phyloP scores from a whole-genome alignment of 2,888 invertebrate species.

The Mimas tiliae region DNA sequence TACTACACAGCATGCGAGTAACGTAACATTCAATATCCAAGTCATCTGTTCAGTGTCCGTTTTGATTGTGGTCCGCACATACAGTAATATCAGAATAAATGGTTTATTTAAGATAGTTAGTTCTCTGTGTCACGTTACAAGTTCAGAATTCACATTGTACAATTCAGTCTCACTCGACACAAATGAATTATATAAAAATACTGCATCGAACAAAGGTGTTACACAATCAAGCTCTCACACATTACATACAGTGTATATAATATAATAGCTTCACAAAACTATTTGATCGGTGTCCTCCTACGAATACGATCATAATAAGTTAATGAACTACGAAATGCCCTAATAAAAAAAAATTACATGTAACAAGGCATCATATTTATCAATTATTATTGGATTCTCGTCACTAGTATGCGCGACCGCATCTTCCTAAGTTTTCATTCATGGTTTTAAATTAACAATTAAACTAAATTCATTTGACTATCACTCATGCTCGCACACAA shows the following conservation, averaged over 20 bases:
- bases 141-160: conserved; percentile 75
- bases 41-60: conserved; percentile 58
- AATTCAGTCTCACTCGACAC: conserved; percentile 81
- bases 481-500: conserved; percentile 74
- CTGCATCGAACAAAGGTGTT: conserved; percentile 74
- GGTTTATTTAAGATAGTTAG: conserved; percentile 53
- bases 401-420: conserved; percentile 85
- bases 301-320: conserved; percentile 78
- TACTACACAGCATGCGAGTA: conserved; percentile 78
- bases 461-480: conserved; percentile 83
- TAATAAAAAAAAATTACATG: conserved; percentile 78
- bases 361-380: conserved; percentile 76
- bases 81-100: conserved; percentile 72
- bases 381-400: conserved; percentile 83
- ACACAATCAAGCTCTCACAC: conserved; percentile 56
- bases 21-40: conserved; percentile 73
- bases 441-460: conserved; percentile 80
- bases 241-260: conserved; percentile 51
- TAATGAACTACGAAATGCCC: conserved; percentile 83
- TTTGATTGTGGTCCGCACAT: conserved; percentile 51
- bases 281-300: conserved; percentile 78
- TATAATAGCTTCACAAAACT: conserved; percentile 60
- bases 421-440: conserved; percentile 80
- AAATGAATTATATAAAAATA: conserved; percentile 79
- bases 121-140: conserved; percentile 67